Base-by-base conservation (phyloP, 2,888 invertebrate species). In the Caenorhabditis sp. region DNA sequence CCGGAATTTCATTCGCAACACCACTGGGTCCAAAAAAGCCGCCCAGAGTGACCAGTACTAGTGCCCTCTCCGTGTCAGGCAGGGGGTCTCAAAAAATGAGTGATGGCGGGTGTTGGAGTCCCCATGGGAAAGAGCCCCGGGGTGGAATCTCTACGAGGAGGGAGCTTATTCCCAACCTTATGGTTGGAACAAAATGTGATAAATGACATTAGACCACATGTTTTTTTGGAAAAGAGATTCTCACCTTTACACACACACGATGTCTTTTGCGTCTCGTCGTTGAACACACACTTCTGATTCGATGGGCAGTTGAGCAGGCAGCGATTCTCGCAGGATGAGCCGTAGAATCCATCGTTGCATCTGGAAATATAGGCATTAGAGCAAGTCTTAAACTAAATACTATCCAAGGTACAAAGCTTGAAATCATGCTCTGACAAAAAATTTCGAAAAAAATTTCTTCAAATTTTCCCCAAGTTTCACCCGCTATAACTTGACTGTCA, bases 231-330 rank as follows among this genome's bases (percentile, higher is more conserved):
- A n/a, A 35, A 19, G 19, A 41, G 35, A 63, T 35, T 51, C 66
- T 44, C 28, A 83, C 83, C 83, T 70, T 83, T 64, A 28, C 83
- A 83, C 4, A 82, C 82, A 70, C 83, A 83, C 10, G 8, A 31
- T 31, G 64, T 8, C 31, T 47, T 26, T 44, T 44, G 31, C 7
- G 10, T 19, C 12, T 54, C 35, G 0, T 38, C 44, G 51, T 75
- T 49, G 26, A 80, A 80, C 0, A 79, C 75, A 35, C 83, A 83
- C 28, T 83, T 83, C 19, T 70, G 2, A 12, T 49, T 61, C 0
- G 26, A 1, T 6, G 19, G 56, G n/a, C 80, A 80, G n/a, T 49
- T n/a, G 6, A 68, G 14, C 16, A 38, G 51, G 31, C 83, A 83
- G 44, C 14, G 19, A 12, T 28, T 56, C n/a, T 83, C 83, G 41